A percentile compares a stretch with the other conserved stretches of the same genome.
Conservation (phyloP, 2,888 invertebrate genomes). For the Clitarchus hookeri region DNA sequence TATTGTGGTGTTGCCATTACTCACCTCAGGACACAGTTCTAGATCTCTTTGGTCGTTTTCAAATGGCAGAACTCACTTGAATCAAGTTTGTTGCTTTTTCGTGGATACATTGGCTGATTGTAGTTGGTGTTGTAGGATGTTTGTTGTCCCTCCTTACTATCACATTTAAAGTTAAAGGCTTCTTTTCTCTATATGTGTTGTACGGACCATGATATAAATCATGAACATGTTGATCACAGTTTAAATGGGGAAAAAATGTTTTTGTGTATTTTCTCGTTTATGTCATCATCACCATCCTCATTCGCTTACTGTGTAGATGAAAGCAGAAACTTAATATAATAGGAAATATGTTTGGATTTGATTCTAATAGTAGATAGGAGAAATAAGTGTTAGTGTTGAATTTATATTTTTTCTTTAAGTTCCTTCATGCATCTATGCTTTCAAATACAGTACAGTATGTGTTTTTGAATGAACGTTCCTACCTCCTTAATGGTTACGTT, state of each 20-base stretch:
- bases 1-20: background rate
- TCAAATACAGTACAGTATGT: background rate
- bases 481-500: background rate
- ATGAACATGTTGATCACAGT: background rate
- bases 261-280: background rate
- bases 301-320: background rate
- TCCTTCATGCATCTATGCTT: background rate
- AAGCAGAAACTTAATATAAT: background rate
- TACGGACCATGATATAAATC: background rate
- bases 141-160: constrained; percentile 14
- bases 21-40: background rate
- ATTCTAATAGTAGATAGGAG: background rate
- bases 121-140: constrained; percentile 9
- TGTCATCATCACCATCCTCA: background rate
- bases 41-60: constrained; percentile 15
- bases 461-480: background rate
- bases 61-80: constrained; percentile 22
- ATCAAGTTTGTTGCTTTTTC: constrained; percentile 22
- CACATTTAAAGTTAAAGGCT: background rate
- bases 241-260: background rate
- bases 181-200: constrained; percentile 4
- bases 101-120: background rate
- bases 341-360: background rate
- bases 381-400: background rate
- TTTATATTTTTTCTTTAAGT: background rate